A percentile compares a stretch with the other conserved stretches of the same genome.
Evolutionary conservation across 2,113 vertebrate species (phyloP).

Genomic region (Procapra przewalskii): DNA sequence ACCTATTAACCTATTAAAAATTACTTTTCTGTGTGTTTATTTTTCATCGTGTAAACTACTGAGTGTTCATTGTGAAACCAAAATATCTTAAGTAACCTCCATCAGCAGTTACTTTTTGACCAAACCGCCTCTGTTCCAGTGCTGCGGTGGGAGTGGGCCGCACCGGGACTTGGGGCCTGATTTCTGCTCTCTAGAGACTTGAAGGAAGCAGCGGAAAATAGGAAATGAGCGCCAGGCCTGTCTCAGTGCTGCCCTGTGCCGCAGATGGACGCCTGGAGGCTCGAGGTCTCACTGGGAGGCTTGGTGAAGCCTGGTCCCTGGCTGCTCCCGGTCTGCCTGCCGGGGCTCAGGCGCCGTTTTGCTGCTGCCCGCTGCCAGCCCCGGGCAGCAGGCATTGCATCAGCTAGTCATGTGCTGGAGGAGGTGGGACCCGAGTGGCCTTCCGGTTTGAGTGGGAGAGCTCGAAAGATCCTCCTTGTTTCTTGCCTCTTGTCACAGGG

Average conservation of each 20-base stretch:
- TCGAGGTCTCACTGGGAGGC: background rate
- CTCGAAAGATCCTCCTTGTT: background rate
- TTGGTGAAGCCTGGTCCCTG: accelerated
- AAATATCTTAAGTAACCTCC: background rate
- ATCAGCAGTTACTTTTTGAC: background rate
- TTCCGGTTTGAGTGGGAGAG: constrained; percentile 61
- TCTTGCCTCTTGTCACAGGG: background rate
- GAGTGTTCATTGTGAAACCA: background rate
- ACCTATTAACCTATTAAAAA: constrained; percentile 33
- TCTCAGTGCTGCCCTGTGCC: background rate
- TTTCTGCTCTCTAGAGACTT: background rate
- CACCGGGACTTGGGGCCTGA: accelerated
- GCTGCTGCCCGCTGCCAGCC: background rate
- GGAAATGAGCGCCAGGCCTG: background rate
- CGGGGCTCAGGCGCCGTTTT: accelerated
- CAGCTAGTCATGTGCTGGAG: constrained; percentile 40
- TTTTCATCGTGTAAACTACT: background rate
- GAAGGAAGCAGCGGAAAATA: background rate
- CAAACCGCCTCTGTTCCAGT: background rate
- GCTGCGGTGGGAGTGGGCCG: background rate
- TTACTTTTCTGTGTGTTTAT: background rate
- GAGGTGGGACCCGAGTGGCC: background rate
- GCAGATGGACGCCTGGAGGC: background rate
- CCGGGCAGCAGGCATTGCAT: constrained; percentile 5
- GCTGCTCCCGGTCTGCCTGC: background rate